These are phyloP conservation scores for Danaus chrysippus DNA, from an alignment of 2,888 invertebrate genomes.

Conservation along the genomic window DNA sequence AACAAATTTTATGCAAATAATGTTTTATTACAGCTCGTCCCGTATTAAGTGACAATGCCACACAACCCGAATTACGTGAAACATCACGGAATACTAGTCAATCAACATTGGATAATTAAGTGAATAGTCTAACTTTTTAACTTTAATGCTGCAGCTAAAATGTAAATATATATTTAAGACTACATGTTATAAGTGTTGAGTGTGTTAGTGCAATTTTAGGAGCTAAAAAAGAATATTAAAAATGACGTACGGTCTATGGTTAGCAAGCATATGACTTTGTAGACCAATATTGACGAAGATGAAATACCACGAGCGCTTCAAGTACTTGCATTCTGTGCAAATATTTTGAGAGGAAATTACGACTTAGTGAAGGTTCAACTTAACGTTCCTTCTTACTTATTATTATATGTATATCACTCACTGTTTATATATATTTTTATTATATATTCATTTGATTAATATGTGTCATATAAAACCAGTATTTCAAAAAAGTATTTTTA, in stretches of 20 bases:
- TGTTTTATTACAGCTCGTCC: slow-evolving; percentile 54
- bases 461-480: too few species aligned
- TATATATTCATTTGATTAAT: too few species aligned
- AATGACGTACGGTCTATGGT: background rate
- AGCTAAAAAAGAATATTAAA: background rate
- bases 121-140: background rate
- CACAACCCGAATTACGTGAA: slow-evolving; percentile 45
- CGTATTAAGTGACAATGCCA: slow-evolving; percentile 59
- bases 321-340: background rate
- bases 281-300: background rate
- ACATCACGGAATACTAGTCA: slow-evolving; percentile 70
- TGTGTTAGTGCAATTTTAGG: background rate
- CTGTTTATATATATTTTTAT: too few species aligned
- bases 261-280: background rate
- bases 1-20: background rate
- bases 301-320: slow-evolving; percentile 1
- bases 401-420: too few species aligned
- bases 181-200: background rate
- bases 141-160: background rate
- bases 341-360: background rate
- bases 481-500: too few species aligned
- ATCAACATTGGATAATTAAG: slow-evolving; percentile 61
- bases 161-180: slow-evolving; percentile 20
- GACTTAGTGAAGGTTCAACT: too few species aligned
- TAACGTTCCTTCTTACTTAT: too few species aligned